These are phyloP conservation scores for Erpetoichthys calabaricus DNA, from an alignment of 2,797 vertebrate genomes.

Conservation along the genomic window DNA sequence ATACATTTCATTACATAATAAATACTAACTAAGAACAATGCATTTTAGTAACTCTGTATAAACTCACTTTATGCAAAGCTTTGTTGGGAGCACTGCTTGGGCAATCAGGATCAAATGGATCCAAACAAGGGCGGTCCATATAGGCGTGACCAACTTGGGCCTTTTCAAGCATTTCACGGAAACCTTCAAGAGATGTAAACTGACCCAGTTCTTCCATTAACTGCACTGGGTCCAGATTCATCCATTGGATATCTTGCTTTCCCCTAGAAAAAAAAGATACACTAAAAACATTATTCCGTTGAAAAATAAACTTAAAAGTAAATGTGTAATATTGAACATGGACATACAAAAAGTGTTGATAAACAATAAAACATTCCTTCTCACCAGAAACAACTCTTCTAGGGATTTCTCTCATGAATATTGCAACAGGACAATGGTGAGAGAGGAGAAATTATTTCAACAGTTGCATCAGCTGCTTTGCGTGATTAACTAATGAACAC, in stretches of 20 bases:
- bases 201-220: constrained; percentile 88
- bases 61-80: constrained; percentile 64
- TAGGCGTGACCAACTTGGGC: constrained; percentile 89
- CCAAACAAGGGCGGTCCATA: constrained; percentile 83
- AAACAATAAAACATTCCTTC: too few relatives aligned
- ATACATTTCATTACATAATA: background rate
- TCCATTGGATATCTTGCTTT: constrained; percentile 91
- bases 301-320: too few relatives aligned
- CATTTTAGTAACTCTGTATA: background rate
- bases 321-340: too few relatives aligned
- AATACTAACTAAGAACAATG: background rate
- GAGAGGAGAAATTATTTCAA: background rate
- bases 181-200: constrained; percentile 83
- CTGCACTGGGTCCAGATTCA: constrained; percentile 88
- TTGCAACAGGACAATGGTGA: background rate
- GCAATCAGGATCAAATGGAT: constrained; percentile 75
- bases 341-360: too few relatives aligned
- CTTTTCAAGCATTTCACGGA: constrained; percentile 90
- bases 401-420: background rate
- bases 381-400: too few relatives aligned
- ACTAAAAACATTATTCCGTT: too few relatives aligned
- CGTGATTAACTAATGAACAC: too few relatives aligned
- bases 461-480: too few relatives aligned
- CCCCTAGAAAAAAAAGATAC: constrained; percentile 45
- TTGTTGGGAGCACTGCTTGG: constrained; percentile 83